These are phyloP conservation scores for Cochlearius cochlearius DNA, from an alignment of 2,113 vertebrate genomes.

Conservation along the genomic window DNA sequence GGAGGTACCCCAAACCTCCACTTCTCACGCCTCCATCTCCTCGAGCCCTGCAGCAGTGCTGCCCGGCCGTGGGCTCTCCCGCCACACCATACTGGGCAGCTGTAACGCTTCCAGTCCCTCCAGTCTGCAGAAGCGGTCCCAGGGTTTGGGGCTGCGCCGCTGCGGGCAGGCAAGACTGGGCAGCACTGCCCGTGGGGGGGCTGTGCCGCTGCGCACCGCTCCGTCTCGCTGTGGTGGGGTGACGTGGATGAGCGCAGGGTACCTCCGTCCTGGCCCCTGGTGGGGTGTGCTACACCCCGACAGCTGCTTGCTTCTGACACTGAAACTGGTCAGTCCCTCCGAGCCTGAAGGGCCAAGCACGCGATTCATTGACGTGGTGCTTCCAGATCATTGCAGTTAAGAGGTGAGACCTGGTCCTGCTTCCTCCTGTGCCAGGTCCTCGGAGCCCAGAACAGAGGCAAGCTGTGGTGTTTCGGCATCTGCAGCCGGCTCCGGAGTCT, in stretches of 20 bases:
- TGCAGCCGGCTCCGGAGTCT: rapidly evolving
- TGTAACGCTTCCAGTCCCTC: rapidly evolving
- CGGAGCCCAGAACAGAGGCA: background rate
- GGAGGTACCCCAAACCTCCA: background rate
- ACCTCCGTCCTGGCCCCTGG: rapidly evolving
- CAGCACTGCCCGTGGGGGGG: rapidly evolving
- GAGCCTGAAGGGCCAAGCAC: background rate
- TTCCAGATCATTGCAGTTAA: background rate
- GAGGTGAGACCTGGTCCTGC: background rate
- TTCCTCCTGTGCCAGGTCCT: background rate
- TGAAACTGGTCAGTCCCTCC: background rate
- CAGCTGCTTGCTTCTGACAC: background rate
- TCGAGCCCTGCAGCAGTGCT: background rate
- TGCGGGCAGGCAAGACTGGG: background rate
- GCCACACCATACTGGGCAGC: rapidly evolving
- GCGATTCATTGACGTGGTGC: rapidly evolving
- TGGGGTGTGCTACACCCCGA: no score
- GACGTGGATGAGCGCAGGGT: no score
- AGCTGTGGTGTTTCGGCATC: rapidly evolving
- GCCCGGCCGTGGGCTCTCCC: background rate
- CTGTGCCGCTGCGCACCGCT: rapidly evolving
- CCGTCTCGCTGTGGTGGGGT: rapidly evolving
- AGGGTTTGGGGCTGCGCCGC: rapidly evolving
- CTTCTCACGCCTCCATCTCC: background rate
- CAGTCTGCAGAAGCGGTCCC: rapidly evolving